A percentile compares a stretch with the other conserved stretches of the same genome.
phyloP scores from a whole-genome alignment of 2,888 invertebrate species.

The Meta bourneti region DNA sequence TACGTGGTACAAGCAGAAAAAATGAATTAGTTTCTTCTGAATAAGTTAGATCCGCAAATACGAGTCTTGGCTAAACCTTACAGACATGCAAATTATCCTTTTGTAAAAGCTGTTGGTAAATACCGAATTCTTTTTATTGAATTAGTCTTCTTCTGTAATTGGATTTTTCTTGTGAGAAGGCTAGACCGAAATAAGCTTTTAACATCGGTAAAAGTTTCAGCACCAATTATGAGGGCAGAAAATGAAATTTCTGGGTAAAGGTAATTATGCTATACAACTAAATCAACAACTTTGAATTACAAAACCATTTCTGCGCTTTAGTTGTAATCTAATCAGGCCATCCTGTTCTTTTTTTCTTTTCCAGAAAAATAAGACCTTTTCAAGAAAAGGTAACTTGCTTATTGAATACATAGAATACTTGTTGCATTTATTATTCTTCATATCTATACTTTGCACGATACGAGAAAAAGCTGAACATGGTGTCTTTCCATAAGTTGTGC shows the following conservation, averaged over 20 bases:
- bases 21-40: too few relatives aligned
- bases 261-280: constrained; percentile 34
- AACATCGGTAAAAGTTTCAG: constrained; percentile 23
- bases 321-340: constrained; percentile 30
- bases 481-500: too few relatives aligned
- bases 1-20: too few relatives aligned
- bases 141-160: constrained; percentile 47
- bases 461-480: too few relatives aligned
- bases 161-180: constrained; percentile 20
- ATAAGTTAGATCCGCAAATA: too few relatives aligned
- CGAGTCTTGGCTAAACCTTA: not conserved
- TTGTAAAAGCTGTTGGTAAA: constrained; percentile 2
- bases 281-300: constrained; percentile 4
- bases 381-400: not conserved
- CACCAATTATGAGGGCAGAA: constrained; percentile 22
- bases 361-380: not conserved
- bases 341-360: not conserved
- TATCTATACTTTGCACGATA: too few relatives aligned
- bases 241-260: constrained; percentile 49
- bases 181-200: constrained; percentile 16
- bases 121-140: constrained; percentile 14
- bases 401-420: not conserved
- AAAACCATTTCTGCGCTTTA: constrained; percentile 3
- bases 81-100: not conserved
- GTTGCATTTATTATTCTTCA: too few relatives aligned